phyloP scores from a whole-genome alignment of 30 jellyfish, hydroid and myxozoan species.

The Sanderia malayensis region DNA sequence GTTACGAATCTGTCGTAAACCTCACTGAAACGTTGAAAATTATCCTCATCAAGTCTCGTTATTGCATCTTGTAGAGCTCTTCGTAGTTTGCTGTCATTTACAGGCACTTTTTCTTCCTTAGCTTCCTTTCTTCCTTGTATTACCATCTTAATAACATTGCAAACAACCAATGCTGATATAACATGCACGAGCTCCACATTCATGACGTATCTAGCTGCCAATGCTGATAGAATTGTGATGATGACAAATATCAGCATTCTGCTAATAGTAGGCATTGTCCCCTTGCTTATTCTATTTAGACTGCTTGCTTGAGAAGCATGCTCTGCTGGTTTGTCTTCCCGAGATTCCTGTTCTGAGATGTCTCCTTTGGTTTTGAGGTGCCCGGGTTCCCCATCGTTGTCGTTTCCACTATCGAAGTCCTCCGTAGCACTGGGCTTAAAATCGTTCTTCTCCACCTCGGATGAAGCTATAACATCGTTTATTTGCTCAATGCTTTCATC shows the following conservation, averaged over 20 bases:
- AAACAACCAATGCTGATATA: not conserved
- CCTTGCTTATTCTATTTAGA: not conserved
- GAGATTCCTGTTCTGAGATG: not conserved
- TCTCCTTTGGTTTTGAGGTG: not conserved
- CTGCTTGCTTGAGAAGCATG: not conserved
- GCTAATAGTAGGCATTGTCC: not conserved
- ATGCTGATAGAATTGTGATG: not conserved
- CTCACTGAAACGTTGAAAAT: constrained; percentile 39
- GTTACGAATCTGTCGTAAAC: constrained; percentile 28
- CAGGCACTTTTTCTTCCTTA: not conserved
- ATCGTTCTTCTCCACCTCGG: not conserved
- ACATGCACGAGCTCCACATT: not conserved
- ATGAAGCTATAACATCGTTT: not conserved
- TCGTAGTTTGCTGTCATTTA: constrained; percentile 11
- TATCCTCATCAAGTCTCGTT: constrained; percentile 37
- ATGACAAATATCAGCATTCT: not conserved
- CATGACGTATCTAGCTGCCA: not conserved
- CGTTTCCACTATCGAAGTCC: not conserved
- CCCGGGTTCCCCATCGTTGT: not conserved
- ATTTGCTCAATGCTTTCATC: not conserved
- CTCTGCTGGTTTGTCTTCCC: not conserved
- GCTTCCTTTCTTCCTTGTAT: not conserved
- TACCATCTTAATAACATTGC: not conserved
- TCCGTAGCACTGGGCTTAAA: not conserved
- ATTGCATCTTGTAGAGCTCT: constrained; percentile 57